Conservation (phyloP, 2,113 vertebrate species). For the Aphyosemion australe region DNA sequence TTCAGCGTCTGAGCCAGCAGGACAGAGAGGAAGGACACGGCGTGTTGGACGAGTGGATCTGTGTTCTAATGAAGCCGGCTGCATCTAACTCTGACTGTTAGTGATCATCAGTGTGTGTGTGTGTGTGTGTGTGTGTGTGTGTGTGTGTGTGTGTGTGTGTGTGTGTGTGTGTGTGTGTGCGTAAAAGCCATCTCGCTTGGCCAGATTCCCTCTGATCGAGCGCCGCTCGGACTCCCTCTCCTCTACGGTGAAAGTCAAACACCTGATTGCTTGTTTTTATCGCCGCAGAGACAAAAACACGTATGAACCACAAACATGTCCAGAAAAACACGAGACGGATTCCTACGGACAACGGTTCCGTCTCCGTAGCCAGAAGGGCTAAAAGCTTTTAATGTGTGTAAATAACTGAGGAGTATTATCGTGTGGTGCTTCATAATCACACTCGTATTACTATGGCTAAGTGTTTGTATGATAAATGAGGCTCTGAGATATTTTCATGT, state of each 20-base stretch:
- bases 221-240: background rate
- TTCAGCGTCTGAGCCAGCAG: constrained; percentile 15
- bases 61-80: constrained; percentile 20
- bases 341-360: constrained; percentile 24
- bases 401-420: constrained; percentile 54
- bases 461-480: constrained; percentile 59
- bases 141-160: constrained; percentile 26
- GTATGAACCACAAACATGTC: constrained; percentile 6
- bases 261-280: constrained; percentile 12
- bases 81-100: constrained; percentile 37
- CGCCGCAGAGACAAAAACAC: constrained; percentile 9
- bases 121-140: constrained; percentile 23
- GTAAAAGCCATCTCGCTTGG: constrained; percentile 23
- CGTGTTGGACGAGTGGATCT: constrained; percentile 21
- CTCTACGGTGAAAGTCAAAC: constrained; percentile 32
- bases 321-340: constrained; percentile 15
- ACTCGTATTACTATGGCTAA: constrained; percentile 49
- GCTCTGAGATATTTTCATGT: constrained; percentile 39
- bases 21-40: constrained; percentile 2
- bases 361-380: constrained; percentile 41
- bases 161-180: background rate
- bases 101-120: constrained; percentile 20
- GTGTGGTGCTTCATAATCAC: constrained; percentile 58
- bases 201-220: constrained; percentile 25
- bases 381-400: constrained; percentile 58